Conservation (phyloP, 2,797 vertebrate species). For the Argyrosomus regius region DNA sequence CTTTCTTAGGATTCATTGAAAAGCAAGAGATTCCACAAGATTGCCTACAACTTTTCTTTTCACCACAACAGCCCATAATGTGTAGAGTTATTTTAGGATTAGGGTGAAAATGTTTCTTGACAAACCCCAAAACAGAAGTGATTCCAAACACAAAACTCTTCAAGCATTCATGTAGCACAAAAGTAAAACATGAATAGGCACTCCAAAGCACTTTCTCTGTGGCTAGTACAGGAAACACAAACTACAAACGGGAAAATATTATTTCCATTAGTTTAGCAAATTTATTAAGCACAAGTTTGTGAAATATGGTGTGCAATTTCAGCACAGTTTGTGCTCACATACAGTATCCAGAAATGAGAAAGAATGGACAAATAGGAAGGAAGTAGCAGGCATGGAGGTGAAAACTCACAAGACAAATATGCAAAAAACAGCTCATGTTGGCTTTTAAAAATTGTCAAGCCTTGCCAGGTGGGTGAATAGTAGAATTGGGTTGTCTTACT, state of each 20-base stretch:
- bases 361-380: background rate
- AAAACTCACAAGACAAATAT: background rate
- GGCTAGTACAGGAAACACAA: background rate
- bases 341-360: background rate
- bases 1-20: background rate
- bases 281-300: background rate
- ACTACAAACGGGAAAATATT: background rate
- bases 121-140: background rate
- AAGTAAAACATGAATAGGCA: background rate
- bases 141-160: background rate
- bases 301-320: background rate
- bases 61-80: background rate
- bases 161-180: background rate
- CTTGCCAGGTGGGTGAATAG: too few species aligned
- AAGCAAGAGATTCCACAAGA: background rate
- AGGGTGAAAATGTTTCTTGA: background rate
- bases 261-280: background rate
- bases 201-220: slow-evolving; percentile 10
- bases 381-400: background rate
- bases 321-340: background rate
- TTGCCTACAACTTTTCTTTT: background rate
- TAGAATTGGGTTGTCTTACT: background rate
- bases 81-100: background rate
- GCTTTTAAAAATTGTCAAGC: background rate
- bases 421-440: background rate